phyloP scores from a whole-genome alignment of 2,113 vertebrate genomes.

The Rhadina sibilatrix region DNA sequence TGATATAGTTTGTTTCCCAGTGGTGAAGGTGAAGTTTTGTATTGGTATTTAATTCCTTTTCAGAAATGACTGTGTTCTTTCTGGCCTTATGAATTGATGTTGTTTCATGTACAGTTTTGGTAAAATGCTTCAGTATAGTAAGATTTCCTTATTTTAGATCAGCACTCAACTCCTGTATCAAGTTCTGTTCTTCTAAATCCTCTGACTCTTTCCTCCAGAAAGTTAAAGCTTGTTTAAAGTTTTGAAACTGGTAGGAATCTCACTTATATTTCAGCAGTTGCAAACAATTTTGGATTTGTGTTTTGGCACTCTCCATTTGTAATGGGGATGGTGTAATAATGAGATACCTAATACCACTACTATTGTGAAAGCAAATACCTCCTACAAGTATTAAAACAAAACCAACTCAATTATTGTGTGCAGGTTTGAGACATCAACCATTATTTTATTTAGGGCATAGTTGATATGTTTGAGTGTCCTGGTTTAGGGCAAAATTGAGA shows the following conservation, averaged over 20 bases:
- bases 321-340: background rate
- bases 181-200: background rate
- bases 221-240: background rate
- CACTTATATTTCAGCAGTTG: background rate
- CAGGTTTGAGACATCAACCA: background rate
- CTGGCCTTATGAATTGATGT: background rate
- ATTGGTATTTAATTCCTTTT: background rate
- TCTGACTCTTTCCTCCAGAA: background rate
- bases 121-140: background rate
- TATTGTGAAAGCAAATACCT: background rate
- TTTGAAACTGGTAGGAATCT: background rate
- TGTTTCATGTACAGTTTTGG: background rate
- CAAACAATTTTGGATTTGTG: background rate
- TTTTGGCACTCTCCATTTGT: background rate
- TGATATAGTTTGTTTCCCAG: background rate
- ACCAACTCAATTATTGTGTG: background rate
- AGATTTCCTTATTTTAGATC: background rate
- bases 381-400: background rate
- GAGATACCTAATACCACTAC: background rate
- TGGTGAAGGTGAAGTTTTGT: background rate
- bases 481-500: too few relatives aligned
- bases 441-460: background rate
- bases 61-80: background rate
- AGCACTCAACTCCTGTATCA: fast-evolving
- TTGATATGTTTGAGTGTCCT: background rate